phyloP scores from a whole-genome alignment of 2,113 vertebrate genomes.

The Serranochromis macrocephalus region DNA sequence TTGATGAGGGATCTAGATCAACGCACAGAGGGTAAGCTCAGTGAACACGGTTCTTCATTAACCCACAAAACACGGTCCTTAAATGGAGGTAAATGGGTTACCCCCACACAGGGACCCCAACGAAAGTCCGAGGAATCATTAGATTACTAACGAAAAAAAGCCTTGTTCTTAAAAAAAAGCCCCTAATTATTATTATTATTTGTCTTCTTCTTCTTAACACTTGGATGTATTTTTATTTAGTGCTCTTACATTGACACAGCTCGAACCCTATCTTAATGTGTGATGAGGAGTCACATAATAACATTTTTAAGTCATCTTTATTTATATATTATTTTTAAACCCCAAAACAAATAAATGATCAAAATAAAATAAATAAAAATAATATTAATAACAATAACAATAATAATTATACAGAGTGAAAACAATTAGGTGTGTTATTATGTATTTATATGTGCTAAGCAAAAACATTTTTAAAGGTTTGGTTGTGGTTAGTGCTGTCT shows the following conservation, averaged over 20 bases:
- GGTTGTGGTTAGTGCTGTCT: not conserved
- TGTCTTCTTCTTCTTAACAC: not conserved
- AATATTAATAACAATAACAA: not conserved
- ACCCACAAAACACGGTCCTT: not conserved
- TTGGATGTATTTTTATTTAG: not conserved
- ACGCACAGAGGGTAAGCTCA: constrained; percentile 85
- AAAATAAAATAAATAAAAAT: not conserved
- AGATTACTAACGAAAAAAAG: not conserved
- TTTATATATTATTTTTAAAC: not conserved
- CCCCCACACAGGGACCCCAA: not conserved
- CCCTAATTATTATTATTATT: not conserved
- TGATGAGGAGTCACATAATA: not conserved
- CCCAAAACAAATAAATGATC: not conserved
- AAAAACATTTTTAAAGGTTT: not conserved
- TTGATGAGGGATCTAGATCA: constrained; percentile 95
- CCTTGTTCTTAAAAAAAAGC: not conserved
- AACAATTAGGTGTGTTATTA: not conserved
- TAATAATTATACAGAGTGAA: not conserved
- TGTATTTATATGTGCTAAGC: not conserved
- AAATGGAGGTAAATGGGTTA: not conserved
- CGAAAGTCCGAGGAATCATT: not conserved
- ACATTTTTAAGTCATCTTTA: not conserved
- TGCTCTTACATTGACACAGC: not conserved
- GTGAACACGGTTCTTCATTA: not conserved
- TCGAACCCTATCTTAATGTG: not conserved